A percentile compares a stretch with the other conserved stretches of the same genome.
phyloP scores from a whole-genome alignment of 2,797 vertebrate species.

The Pteronotus mesoamericanus region DNA sequence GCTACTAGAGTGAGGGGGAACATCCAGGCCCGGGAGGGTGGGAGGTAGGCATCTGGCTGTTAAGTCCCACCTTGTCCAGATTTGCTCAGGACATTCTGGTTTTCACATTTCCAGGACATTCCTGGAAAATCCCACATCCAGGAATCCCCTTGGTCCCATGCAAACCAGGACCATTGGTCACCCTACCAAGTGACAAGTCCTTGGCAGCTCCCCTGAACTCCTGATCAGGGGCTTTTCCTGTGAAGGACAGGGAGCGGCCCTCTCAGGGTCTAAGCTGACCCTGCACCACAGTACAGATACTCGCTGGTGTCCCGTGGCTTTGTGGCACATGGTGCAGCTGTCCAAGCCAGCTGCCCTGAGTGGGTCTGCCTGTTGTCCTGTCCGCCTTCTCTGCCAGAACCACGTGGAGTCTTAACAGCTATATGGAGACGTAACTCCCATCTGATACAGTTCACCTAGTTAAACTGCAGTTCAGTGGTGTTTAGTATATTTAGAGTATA shows the following conservation, averaged over 20 bases:
- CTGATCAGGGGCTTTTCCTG: neutral
- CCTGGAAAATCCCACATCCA: neutral
- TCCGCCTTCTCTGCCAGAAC: neutral
- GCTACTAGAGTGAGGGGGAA: neutral
- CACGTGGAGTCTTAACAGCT: neutral
- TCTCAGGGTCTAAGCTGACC: neutral
- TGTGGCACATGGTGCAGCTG: neutral
- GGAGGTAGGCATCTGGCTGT: neutral
- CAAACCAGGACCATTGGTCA: neutral
- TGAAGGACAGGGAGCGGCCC: neutral
- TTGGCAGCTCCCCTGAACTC: neutral
- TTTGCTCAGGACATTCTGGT: neutral
- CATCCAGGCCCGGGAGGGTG: neutral
- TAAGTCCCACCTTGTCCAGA: neutral
- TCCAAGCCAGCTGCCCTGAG: neutral
- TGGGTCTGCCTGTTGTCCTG: neutral
- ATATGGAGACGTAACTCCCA: neutral
- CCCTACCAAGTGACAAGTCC: neutral
- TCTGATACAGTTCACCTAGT: neutral
- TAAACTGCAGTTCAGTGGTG: neutral
- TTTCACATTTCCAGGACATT: no score
- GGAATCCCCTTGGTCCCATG: neutral
- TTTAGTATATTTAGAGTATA: neutral
- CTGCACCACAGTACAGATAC: fast-evolving
- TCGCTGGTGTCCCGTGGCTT: neutral